Evolutionary conservation across 2,888 invertebrate genomes (phyloP).

Genomic region (Agrenia bidenticulata): DNA sequence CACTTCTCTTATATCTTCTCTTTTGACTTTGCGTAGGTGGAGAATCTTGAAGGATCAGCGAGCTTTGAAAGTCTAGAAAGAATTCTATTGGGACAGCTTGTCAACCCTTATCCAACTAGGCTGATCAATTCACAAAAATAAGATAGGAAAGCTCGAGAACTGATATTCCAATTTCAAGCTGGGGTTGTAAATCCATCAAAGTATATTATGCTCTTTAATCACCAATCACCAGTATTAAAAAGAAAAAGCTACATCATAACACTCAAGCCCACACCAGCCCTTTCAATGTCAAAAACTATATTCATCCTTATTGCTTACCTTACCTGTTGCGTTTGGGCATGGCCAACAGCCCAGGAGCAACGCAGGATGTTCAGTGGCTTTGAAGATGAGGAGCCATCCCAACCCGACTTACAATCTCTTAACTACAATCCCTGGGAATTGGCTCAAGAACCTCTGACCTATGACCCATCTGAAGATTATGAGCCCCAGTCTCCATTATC

Average conservation of each 20-base stretch:
- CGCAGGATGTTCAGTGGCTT: not conserved
- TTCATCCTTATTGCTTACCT: slow-evolving; percentile 31
- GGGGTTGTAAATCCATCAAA: too few relatives aligned
- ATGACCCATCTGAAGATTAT: slow-evolving; percentile 33
- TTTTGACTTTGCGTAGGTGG: slow-evolving; percentile 21
- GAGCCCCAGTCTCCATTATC: slow-evolving; percentile 8
- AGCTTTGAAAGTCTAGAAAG: not conserved
- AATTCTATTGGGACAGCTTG: not conserved
- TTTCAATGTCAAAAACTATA: slow-evolving; percentile 5
- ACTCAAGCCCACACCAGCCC: not conserved
- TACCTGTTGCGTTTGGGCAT: slow-evolving; percentile 50
- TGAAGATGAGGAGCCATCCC: slow-evolving; percentile 3
- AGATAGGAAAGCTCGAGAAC: too few relatives aligned
- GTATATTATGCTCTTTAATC: not conserved
- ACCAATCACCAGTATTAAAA: not conserved
- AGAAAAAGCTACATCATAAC: not conserved
- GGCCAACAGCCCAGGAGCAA: slow-evolving; percentile 29
- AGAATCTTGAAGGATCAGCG: not conserved
- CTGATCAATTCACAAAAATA: too few relatives aligned
- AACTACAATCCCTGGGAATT: slow-evolving; percentile 35
- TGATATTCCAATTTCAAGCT: too few relatives aligned
- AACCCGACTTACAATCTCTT: slow-evolving; percentile 5
- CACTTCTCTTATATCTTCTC: not conserved
- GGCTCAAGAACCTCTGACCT: slow-evolving; percentile 29
- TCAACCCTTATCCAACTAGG: too few relatives aligned